Evolutionary conservation across 2,797 vertebrate genomes (phyloP).

Genomic region (Tokudaia muenninki): DNA sequence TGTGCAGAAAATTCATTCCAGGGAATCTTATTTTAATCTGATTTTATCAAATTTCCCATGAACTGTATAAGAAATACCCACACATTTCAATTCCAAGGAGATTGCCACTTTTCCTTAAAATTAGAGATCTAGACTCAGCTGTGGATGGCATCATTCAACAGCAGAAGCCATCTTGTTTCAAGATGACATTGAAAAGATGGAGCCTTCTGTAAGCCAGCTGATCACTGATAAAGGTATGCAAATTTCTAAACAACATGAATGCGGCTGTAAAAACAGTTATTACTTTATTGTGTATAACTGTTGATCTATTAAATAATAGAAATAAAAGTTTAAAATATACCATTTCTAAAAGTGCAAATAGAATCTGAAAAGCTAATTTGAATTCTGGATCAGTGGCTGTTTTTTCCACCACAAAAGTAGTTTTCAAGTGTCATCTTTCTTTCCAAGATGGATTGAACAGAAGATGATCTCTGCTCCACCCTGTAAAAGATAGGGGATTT

Average conservation of each 20-base stretch:
- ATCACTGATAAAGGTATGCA: not conserved
- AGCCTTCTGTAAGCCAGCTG: not conserved
- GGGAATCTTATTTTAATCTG: conserved; percentile 53
- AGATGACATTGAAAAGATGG: not conserved
- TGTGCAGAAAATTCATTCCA: conserved; percentile 49
- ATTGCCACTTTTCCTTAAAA: conserved; percentile 33
- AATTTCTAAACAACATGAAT: not conserved
- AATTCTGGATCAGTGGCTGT: not conserved
- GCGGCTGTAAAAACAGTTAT: not conserved
- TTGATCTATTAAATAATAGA: not conserved
- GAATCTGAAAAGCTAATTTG: not conserved
- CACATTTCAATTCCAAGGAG: conserved; percentile 56
- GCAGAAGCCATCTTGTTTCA: not conserved
- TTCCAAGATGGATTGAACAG: not conserved
- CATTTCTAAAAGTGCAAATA: not conserved
- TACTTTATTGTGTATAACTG: not conserved
- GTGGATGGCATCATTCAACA: not conserved
- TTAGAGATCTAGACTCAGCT: not conserved
- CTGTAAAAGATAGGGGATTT: not conserved
- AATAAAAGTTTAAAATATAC: conserved; percentile 25
- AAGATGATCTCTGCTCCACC: not conserved
- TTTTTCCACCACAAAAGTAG: not conserved
- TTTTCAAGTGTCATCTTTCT: conserved; percentile 28
- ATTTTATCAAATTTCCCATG: conserved; percentile 53
- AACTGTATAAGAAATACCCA: conserved; percentile 13